Conservation (phyloP, 2,113 vertebrate species). For the Scophthalmus maximus region DNA sequence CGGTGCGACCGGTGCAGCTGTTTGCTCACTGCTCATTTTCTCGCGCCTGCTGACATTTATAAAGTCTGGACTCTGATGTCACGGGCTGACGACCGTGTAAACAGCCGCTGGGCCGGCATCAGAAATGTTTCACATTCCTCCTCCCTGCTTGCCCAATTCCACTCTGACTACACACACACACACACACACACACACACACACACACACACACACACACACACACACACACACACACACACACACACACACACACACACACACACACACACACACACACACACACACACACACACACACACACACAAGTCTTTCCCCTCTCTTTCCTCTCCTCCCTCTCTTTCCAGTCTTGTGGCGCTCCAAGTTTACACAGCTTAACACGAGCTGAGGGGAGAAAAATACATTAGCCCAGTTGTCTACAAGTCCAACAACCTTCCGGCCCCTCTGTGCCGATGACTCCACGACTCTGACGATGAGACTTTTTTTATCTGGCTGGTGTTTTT, state of each 20-base stretch:
- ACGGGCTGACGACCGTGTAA: constrained; percentile 81
- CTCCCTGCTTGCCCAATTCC: constrained; percentile 77
- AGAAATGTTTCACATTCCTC: constrained; percentile 86
- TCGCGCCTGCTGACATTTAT: constrained; percentile 79
- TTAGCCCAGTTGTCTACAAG: constrained; percentile 41
- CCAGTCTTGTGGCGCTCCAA: constrained; percentile 62
- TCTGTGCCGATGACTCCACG: too few relatives aligned
- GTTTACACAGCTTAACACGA: constrained; percentile 71
- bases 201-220: constrained; percentile 19
- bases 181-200: constrained; percentile 35
- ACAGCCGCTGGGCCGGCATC: constrained; percentile 78
- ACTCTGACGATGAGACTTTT: too few relatives aligned
- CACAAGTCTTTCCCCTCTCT: constrained; percentile 31
- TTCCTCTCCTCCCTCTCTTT: constrained; percentile 58
- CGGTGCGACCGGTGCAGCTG: constrained; percentile 54
- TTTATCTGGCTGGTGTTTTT: too few relatives aligned
- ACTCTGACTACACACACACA: constrained; percentile 67
- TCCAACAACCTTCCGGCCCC: constrained; percentile 39
- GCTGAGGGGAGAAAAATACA: constrained; percentile 63
- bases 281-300: constrained; percentile 22
- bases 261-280: constrained; percentile 37
- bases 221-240: constrained; percentile 54
- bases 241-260: constrained; percentile 46
- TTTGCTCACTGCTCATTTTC: constrained; percentile 73
- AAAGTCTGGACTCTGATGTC: constrained; percentile 84